Conservation (phyloP, 2,113 vertebrate species). For the Oreotrochilus melanogaster region DNA sequence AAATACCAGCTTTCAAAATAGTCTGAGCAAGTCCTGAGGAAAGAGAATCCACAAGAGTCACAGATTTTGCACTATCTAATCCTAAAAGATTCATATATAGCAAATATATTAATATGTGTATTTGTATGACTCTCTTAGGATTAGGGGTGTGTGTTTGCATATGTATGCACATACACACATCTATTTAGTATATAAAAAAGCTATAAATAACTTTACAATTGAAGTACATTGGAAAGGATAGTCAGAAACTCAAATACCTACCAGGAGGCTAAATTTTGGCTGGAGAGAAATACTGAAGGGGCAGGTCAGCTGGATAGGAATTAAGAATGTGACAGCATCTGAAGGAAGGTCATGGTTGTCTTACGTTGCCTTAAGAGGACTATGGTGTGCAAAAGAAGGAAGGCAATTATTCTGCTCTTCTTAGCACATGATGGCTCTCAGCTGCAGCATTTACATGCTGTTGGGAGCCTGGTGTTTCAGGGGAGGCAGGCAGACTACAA, state of each 20-base stretch:
- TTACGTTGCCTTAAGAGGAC: background rate
- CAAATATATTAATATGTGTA: background rate
- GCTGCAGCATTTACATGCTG: background rate
- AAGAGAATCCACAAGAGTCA: background rate
- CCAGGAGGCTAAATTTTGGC: background rate
- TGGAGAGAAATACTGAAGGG: background rate
- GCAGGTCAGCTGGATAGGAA: background rate
- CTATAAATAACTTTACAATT: background rate
- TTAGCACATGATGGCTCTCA: constrained; percentile 28
- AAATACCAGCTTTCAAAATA: background rate
- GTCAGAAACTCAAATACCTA: background rate
- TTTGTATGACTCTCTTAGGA: background rate
- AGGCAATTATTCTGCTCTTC: constrained; percentile 64
- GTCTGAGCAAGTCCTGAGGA: background rate
- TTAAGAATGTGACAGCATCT: background rate
- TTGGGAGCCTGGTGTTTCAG: background rate
- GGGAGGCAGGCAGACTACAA: background rate
- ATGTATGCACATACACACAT: background rate
- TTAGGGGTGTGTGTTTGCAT: background rate
- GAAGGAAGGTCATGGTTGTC: background rate
- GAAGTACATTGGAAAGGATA: background rate
- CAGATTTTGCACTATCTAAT: background rate
- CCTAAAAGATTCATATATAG: background rate
- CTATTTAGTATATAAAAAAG: background rate
- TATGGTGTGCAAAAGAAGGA: constrained; percentile 8